Evolutionary conservation across 2,797 vertebrate genomes (phyloP).

Genomic region (Artibeus jamaicensis): DNA sequence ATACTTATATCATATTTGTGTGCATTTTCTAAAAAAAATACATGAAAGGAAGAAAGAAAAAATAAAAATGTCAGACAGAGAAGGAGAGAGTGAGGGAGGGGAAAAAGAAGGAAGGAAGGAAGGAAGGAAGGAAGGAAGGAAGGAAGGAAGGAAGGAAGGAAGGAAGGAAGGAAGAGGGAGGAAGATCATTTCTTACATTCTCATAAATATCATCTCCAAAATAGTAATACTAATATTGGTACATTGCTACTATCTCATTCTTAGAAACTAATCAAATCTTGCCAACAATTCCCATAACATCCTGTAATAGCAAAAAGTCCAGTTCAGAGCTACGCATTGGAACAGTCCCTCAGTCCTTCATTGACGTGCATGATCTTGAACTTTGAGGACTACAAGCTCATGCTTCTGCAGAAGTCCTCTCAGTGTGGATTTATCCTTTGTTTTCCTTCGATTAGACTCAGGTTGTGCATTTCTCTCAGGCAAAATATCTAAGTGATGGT

Average conservation of each 20-base stretch:
- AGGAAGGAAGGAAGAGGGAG: rapidly evolving
- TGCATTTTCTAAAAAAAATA: background rate
- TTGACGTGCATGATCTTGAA: background rate
- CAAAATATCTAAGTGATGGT: background rate
- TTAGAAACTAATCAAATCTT: background rate
- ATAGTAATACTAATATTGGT: background rate
- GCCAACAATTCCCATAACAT: background rate
- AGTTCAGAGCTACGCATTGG: background rate
- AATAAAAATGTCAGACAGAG: background rate
- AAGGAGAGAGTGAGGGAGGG: too few species aligned
- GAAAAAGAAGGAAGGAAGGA: too few species aligned
- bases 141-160: too few species aligned
- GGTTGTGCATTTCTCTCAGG: background rate
- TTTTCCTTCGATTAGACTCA: background rate
- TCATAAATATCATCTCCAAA: background rate
- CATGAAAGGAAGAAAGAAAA: too few species aligned
- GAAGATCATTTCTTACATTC: too few species aligned
- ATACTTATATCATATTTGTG: background rate
- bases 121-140: too few species aligned
- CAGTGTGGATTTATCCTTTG: background rate
- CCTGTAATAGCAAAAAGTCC: background rate
- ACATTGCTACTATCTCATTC: background rate
- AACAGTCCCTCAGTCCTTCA: background rate
- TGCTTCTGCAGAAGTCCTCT: background rate
- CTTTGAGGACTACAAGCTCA: background rate